phyloP scores from a whole-genome alignment of 2,888 invertebrate species.

The Nomada hirtipes region DNA sequence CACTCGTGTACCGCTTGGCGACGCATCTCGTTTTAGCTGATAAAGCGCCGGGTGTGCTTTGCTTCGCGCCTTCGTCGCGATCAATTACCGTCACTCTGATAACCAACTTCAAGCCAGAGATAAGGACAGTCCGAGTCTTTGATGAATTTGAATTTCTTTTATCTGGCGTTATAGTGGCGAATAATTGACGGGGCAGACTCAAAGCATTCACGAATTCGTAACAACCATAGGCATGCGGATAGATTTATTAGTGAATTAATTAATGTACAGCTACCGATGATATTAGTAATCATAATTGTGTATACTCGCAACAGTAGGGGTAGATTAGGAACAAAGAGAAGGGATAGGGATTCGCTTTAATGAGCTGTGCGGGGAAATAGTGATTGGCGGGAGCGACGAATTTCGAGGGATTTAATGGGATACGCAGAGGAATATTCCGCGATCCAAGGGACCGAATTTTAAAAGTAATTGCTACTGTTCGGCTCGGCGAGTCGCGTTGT shows the following conservation, averaged over 20 bases:
- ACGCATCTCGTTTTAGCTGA: background rate
- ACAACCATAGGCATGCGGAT: no score
- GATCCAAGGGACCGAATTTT: slow-evolving; percentile 38
- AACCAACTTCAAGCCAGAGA: background rate
- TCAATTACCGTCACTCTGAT: background rate
- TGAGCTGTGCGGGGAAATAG: background rate
- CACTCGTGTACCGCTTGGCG: slow-evolving; percentile 1
- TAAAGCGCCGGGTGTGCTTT: slow-evolving; percentile 3
- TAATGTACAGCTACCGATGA: background rate
- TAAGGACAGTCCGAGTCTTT: background rate
- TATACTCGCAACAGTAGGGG: slow-evolving; percentile 37
- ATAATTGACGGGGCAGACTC: background rate
- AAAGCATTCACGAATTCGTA: no score
- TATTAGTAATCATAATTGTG: slow-evolving; percentile 37
- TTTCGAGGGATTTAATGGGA: slow-evolving; percentile 30
- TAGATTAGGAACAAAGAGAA: background rate
- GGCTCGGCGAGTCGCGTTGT: slow-evolving; percentile 28
- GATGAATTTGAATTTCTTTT: background rate
- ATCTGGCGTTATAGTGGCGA: background rate
- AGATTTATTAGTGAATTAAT: no score
- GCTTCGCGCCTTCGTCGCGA: background rate
- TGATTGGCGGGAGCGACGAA: background rate
- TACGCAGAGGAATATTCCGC: slow-evolving; percentile 19
- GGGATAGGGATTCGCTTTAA: slow-evolving; percentile 11
- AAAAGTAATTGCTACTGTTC: slow-evolving; percentile 54